Base-by-base conservation (phyloP, 2,888 invertebrate species). In the Dryomyza anilis region DNA sequence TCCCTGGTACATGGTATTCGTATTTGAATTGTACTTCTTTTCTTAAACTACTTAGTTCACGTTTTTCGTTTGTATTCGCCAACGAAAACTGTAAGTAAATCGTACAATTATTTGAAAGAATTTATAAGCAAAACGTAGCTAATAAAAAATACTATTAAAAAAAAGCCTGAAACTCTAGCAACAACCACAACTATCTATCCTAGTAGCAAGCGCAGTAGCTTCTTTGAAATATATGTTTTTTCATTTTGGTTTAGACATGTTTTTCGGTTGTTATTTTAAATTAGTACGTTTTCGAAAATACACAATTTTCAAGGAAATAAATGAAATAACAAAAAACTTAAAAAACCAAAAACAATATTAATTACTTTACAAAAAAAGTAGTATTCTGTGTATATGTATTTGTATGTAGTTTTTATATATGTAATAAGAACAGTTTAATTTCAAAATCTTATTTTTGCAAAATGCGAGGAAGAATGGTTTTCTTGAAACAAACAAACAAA, bases 331-430 rank as follows among this genome's bases (percentile, higher is more conserved):
- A 67, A 67, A 58, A 57, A 62, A 60, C 58, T 14, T 52, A 21
- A 63, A 30, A 66, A 66, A 63, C 16, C n/a, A 55, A 60, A 43
- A 64, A 27, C 55, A 45, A 64, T n/a, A n/a, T n/a, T n/a, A 66
- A 67, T 61, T 66, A 52, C 61, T 59, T 50, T 57, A 57, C 70
- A 66, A 66, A n/a, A n/a, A 58, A 59, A 68, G 16, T 55, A 53
- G 59, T 59, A 59, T 59, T 59, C 59, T 48, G 59, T 59, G 59
- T 59, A 59, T 48, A 59, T 59, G 59, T 59, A 59, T 59, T 57
- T 57, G 57, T 58, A 58, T 48, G 59, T 59, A 59, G 59, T 48
- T 59, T 58, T 59, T 30, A 48, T 59, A 59, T 29, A 45, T 46
- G 48, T 59, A n/a, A 48, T 59, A 59, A 59, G 48, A 45, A 30